Percentiles rank a stretch among this genome's conserved stretches.
Evolutionary conservation across 1,140 invertebrate species (phyloP).

Genomic region (Phymorhynchus buccinoides): DNA sequence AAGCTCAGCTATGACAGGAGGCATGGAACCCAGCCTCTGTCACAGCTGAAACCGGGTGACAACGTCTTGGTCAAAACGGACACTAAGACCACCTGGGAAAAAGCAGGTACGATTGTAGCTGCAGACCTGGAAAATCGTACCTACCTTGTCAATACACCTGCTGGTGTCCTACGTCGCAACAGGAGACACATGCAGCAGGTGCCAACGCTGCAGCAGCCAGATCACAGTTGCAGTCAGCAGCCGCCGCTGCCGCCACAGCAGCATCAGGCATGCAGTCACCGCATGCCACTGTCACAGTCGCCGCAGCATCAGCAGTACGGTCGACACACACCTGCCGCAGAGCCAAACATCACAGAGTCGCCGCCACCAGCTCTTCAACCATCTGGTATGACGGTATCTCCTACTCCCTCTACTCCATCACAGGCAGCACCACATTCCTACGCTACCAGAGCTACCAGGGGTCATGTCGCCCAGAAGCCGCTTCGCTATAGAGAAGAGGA

Average conservation of each 20-base stretch:
- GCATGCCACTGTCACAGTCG: neutral
- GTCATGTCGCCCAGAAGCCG: neutral
- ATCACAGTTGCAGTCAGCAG: neutral
- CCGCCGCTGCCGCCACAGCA: neutral
- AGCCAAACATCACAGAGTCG: neutral
- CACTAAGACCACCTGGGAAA: neutral
- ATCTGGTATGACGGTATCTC: too few species aligned
- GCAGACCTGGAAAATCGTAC: conserved; percentile 4
- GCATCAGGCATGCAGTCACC: neutral
- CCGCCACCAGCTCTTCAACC: neutral
- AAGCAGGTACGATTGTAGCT: neutral
- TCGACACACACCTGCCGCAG: neutral
- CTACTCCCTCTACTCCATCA: neutral
- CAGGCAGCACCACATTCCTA: neutral
- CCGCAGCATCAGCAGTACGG: neutral
- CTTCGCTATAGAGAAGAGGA: neutral
- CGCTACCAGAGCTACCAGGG: neutral
- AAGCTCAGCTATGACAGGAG: conserved; percentile 8
- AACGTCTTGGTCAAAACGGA: neutral
- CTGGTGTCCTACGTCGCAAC: conserved; percentile 6
- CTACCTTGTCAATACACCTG: conserved; percentile 19
- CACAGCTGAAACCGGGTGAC: conserved; percentile 20
- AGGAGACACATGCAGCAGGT: conserved; percentile 7
- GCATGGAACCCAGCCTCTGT: neutral
- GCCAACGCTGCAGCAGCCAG: neutral